Evolutionary conservation across 2,113 vertebrate species (phyloP), one percentile per base, ranked within the genome.

Genomic region (Lycaon pictus): DNA sequence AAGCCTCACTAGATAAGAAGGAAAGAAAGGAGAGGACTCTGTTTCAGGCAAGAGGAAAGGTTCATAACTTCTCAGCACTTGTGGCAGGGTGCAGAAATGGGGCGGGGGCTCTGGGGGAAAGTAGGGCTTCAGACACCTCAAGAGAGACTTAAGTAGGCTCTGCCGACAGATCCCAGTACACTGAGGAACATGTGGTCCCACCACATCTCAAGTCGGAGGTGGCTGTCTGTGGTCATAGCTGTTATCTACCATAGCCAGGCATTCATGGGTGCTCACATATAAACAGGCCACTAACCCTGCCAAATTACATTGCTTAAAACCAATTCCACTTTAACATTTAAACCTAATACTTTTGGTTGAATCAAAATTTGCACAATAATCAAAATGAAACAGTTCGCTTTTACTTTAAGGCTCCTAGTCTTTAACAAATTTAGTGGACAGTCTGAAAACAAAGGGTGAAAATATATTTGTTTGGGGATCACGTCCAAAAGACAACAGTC

Each of bases 311-410:
- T 58, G n/a, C 58, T 76, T 76, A 65, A 72, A n/a, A n/a, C 32
- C 69, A 97, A 13, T 67, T 69, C 76, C 27, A 81, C 10, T 35
- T 60, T 84, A 84, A 88, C 22, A 81, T 3, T 65, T 67, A 82
- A 88, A 74, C 5, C 53, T 23, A 95, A 67, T 13, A 56, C 25
- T 58, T 83, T 74, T 35, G 16, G n/a, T 53, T 90, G 89, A 69
- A 62, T 87, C n/a, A 93, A 88, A 94, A 89, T 79, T 16, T 84
- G 35, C 20, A 92, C 43, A 93, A 55, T 72, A 90, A 93, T 27
- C 48, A 67, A 58, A 92, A 77, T 58, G 1, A 88, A 63, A 58
- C 63, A 11, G 15, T 23, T 37, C 84, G 7, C 76, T 89, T 88
- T 96, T 91, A 81, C 16, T 63, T 79, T 84, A 92, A 77, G 13